Conservation (phyloP, 1,140 invertebrate genomes). For the Proales similis region DNA sequence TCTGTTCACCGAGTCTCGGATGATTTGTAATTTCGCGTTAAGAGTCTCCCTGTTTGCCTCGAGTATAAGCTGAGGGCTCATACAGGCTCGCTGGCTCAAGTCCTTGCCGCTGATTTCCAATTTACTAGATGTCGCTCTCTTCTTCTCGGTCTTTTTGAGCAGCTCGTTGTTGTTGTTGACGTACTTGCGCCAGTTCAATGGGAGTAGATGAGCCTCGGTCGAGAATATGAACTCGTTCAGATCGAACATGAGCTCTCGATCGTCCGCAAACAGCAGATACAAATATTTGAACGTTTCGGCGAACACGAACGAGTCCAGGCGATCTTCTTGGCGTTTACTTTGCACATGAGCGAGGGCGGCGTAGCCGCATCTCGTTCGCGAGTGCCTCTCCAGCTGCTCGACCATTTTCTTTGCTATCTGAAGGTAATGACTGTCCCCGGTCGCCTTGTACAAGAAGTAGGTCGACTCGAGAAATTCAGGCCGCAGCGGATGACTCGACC, state of each 20-base stretch:
- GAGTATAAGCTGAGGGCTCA: too few relatives aligned
- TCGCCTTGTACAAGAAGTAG: slow-evolving; percentile 88
- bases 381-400: slow-evolving; percentile 78
- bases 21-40: too few relatives aligned
- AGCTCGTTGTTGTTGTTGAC: not conserved
- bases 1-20: not conserved
- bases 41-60: too few relatives aligned
- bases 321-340: slow-evolving; percentile 77
- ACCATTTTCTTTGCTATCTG: slow-evolving; percentile 82
- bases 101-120: not conserved
- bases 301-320: slow-evolving; percentile 95
- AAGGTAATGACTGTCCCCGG: slow-evolving; percentile 86
- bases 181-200: slow-evolving; percentile 46
- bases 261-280: slow-evolving; percentile 83
- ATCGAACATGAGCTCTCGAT: slow-evolving; percentile 74
- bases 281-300: slow-evolving; percentile 97
- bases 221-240: slow-evolving; percentile 94
- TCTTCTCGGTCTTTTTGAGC: too few relatives aligned
- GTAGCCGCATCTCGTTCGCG: slow-evolving; percentile 86
- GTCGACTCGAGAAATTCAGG: slow-evolving; percentile 97
- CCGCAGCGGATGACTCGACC: slow-evolving; percentile 90
- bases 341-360: slow-evolving; percentile 91
- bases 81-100: too few relatives aligned
- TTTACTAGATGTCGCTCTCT: not conserved
- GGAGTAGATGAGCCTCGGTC: slow-evolving; percentile 90